Conservation (phyloP, 2,797 vertebrate genomes). For the Neopelma chrysocephalum region DNA sequence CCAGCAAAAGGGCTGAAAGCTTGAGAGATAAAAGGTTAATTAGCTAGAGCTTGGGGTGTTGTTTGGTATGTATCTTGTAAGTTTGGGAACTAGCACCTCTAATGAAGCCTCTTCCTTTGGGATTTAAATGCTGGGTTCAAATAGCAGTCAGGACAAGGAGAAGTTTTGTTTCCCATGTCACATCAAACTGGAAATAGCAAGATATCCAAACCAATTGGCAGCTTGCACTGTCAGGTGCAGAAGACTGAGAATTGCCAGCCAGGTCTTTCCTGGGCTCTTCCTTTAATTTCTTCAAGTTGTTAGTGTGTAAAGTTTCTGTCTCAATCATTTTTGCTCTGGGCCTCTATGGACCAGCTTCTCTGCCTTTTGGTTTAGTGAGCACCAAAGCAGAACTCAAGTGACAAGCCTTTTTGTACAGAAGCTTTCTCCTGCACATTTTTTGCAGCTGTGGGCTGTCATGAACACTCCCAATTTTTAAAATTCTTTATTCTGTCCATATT, state of each 20-base stretch:
- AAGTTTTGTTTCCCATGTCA: slow-evolving; percentile 24
- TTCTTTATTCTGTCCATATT: background rate
- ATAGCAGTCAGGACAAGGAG: slow-evolving; percentile 8
- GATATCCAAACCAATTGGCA: background rate
- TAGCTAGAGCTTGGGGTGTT: background rate
- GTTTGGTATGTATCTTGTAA: background rate
- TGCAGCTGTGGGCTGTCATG: slow-evolving; percentile 2
- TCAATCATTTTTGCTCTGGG: background rate
- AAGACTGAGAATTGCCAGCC: background rate
- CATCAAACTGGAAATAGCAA: slow-evolving; percentile 17
- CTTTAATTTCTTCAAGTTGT: background rate
- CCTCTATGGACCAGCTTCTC: background rate
- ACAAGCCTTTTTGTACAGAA: background rate
- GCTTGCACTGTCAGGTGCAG: slow-evolving; percentile 34
- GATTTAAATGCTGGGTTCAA: background rate
- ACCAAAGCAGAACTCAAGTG: background rate
- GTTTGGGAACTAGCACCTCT: background rate
- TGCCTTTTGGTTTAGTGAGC: background rate
- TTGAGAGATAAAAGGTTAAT: slow-evolving; percentile 30
- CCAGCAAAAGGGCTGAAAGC: background rate
- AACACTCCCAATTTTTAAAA: background rate
- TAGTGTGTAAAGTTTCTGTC: background rate
- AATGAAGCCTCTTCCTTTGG: background rate
- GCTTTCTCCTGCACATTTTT: background rate
- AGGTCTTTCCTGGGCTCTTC: background rate